Evolutionary conservation across 2,888 invertebrate species (phyloP).

Genomic region (Campaea margaritaria): DNA sequence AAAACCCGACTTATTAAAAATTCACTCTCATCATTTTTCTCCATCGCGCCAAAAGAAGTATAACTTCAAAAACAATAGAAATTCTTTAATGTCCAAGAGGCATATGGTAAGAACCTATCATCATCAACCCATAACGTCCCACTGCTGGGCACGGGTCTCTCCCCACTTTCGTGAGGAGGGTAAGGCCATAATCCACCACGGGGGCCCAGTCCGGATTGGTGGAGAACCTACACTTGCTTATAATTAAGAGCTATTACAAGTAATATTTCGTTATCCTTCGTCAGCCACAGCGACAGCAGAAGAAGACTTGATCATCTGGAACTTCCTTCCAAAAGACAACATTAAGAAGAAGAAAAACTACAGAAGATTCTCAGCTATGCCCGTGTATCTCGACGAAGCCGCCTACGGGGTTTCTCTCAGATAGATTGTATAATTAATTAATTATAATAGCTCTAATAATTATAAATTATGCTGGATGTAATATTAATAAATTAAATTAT

Average conservation of each 20-base stretch:
- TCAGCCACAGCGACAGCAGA: constrained; percentile 76
- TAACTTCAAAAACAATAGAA: no score
- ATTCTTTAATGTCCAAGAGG: no score
- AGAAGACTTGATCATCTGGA: constrained; percentile 81
- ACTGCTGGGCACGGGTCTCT: no score
- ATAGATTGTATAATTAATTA: constrained; percentile 38
- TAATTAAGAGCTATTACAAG: neutral
- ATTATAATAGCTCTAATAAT: constrained; percentile 1
- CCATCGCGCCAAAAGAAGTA: no score
- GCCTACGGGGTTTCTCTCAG: constrained; percentile 59
- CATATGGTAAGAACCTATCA: no score
- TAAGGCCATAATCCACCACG: neutral
- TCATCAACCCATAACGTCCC: no score
- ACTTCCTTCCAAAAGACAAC: constrained; percentile 74
- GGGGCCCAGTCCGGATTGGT: no score
- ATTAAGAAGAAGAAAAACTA: constrained; percentile 48
- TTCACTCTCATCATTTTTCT: no score
- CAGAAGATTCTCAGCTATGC: constrained; percentile 63
- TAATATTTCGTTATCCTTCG: constrained; percentile 19
- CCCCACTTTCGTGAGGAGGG: no score
- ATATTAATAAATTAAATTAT: constrained; percentile 1
- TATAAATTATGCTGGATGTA: constrained; percentile 29
- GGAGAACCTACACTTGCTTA: no score
- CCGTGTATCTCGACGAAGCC: constrained; percentile 63
- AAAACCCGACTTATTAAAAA: no score